Base-by-base conservation (phyloP, 2,797 vertebrate genomes). In the Alosa sapidissima region DNA sequence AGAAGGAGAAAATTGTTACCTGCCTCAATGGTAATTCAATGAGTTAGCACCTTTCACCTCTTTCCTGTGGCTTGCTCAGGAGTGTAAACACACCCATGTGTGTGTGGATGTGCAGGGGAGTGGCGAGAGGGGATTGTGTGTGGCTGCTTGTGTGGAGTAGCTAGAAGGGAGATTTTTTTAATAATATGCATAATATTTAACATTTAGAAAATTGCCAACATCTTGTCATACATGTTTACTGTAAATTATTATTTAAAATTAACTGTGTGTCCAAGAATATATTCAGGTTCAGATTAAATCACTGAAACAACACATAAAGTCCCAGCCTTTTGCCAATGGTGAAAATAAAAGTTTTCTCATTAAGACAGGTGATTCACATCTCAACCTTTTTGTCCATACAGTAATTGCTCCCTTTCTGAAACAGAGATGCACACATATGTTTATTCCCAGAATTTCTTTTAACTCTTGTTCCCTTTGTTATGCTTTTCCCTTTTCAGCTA, bases 1-100 rank as follows among this genome's bases (percentile, higher is more conserved):
- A 90, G 85, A 92, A 92, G 90, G 90, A 93, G 88, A 87, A 93
- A 93, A 91, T 87, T 85, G 89, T 86, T 86, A 89, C 87, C 88
- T 86, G 62, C 86, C 82, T 84, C 87, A 83, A 89, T 86, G 65
- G 82, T 87, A 85, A 86, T 86, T 86, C 86, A 83, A 60, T 85
- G 83, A 83, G 84, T 75, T 84, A 84, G 58, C 81, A 84, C 72
- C 24, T 14, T 49, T 65, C 47, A 49, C 52, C 28, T 83, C 47
- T 47, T n/a, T 28, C 62, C 86, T 36, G n/a, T 16, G 68, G 33
- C 16, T 41, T 16, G 33, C 68, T 19, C 13, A 19, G 68, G 33
- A 19, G 16, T 78, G 36, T 78, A 78, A 78, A 47, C 72, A 78
- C 19, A 45, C 47, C n/a, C 62, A 3, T 83, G 85, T 48, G 82